Evolutionary conservation across 1,140 invertebrate species (phyloP), one percentile per base, ranked within the genome.

Genomic region (Drosophila lacteicornis): DNA sequence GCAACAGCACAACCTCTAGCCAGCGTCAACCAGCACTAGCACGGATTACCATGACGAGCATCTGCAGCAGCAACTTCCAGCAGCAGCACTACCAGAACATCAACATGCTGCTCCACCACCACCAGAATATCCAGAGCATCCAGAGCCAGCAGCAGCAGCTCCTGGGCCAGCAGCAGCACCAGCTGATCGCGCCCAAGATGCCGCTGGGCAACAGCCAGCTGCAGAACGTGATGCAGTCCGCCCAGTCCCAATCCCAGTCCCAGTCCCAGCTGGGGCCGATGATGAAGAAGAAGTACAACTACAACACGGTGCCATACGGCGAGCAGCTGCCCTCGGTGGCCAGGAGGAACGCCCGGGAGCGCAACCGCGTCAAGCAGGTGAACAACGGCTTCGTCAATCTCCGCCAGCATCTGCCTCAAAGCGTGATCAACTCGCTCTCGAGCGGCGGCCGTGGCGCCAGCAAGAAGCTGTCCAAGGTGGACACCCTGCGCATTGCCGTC

Each of bases 351-450:
- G 98, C 98, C 17, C 94, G 98, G 0, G 98, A 99, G 93, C 93
- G 98, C 60, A 99, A 99, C 92, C 95, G 98, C 53, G 98, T 99
- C n/a, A 98, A 98, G 93, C 97, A 98, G 94, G 97, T 98, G 74
- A 99, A 99, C 94, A 97, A 98, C 80, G 97, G 98, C 51, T 98
- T 98, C 92, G 97, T 97, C 8, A 97, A 96, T 22, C 93, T 98
- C 2, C 94, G 97, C 8, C 96, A 98, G 75, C 97, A 98, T 84
- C 96, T 98, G 73, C 98, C 98, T 0, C 94, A 95, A 57, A 95
- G 94, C 50, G 96, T 97, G 1, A 95, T 95, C 25, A 96, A 95
- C 78, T 96, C 95, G 53, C 94, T 97, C 46, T 94, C 94, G 5
- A 94, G 95, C 33, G 95, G 94, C 8, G 95, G 96, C 2, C 94